phyloP scores from a whole-genome alignment of 2,888 invertebrate species.

The Callyntrura sp. region DNA sequence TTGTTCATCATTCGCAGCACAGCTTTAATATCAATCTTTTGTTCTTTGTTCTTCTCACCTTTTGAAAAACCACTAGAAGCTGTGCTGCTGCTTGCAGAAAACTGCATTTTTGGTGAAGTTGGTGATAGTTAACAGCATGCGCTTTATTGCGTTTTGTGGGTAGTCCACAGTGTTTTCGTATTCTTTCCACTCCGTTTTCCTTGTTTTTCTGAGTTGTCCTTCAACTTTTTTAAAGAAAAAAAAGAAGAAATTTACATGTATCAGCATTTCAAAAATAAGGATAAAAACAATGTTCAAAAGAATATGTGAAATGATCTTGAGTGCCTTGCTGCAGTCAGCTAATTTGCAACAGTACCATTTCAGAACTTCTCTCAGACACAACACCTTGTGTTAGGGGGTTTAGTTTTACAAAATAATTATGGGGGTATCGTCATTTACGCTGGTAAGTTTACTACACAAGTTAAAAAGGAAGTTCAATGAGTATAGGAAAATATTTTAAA shows the following conservation, averaged over 20 bases:
- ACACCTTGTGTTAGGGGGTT: not conserved
- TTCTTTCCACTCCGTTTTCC: constrained; percentile 7
- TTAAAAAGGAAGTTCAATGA: no score
- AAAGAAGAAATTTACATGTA: constrained; percentile 34
- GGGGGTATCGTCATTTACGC: constrained; percentile 47
- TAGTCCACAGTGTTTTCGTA: constrained; percentile 8
- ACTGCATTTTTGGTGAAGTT: no score
- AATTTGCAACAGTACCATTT: constrained; percentile 41
- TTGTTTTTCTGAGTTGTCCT: constrained; percentile 8
- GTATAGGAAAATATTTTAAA: constrained; percentile 9
- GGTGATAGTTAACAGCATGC: not conserved
- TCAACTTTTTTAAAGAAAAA: constrained; percentile 37
- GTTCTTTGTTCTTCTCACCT: not conserved
- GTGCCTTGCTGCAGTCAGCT: constrained; percentile 31
- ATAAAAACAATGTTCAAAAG: constrained; percentile 22
- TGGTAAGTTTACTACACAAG: not conserved
- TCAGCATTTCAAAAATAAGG: constrained; percentile 2
- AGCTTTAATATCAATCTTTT: no score
- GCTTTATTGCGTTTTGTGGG: not conserved
- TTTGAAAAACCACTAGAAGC: constrained; percentile 43
- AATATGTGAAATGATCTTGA: constrained; percentile 14
- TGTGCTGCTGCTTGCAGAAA: no score
- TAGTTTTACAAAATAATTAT: no score
- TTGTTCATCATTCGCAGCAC: constrained; percentile 27
- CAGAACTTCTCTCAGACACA: not conserved